phyloP scores from a whole-genome alignment of 2,113 vertebrate species.

The Quiscalus mexicanus region DNA sequence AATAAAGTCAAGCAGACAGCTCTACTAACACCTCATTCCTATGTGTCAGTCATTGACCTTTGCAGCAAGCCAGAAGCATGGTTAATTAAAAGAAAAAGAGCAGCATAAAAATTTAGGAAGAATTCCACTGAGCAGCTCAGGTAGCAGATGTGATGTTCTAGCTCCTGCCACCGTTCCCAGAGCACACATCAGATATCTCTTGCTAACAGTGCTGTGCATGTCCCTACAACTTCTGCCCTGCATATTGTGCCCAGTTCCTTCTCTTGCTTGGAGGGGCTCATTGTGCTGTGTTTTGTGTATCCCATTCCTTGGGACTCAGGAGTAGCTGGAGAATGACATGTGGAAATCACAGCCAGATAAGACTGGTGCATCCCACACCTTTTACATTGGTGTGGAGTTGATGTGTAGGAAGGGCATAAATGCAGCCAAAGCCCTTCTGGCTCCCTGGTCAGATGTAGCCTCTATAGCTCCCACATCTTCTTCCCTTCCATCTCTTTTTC shows the following conservation, averaged over 20 bases:
- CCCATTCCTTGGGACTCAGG: not conserved
- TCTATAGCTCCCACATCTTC: not conserved
- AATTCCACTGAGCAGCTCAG: not conserved
- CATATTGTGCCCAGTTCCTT: not conserved
- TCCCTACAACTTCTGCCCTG: not conserved
- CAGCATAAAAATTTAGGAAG: not conserved
- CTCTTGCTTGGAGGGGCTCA: not conserved
- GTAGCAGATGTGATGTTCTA: not conserved
- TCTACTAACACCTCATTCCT: not conserved
- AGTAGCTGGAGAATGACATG: rapidly evolving
- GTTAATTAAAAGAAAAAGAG: not conserved
- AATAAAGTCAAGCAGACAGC: not conserved
- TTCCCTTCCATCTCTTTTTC: not conserved
- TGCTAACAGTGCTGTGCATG: not conserved
- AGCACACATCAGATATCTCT: not conserved
- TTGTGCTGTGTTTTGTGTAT: not conserved
- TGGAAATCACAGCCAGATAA: not conserved
- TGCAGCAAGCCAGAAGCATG: not conserved
- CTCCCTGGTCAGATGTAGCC: not conserved
- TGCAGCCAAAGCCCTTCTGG: not conserved
- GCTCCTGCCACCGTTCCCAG: not conserved
- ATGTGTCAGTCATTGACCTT: not conserved
- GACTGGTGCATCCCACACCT: not conserved
- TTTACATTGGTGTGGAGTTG: rapidly evolving
- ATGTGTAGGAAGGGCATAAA: too few relatives aligned